phyloP scores from a whole-genome alignment of 2,888 invertebrate genomes.

The Phortica okadai region DNA sequence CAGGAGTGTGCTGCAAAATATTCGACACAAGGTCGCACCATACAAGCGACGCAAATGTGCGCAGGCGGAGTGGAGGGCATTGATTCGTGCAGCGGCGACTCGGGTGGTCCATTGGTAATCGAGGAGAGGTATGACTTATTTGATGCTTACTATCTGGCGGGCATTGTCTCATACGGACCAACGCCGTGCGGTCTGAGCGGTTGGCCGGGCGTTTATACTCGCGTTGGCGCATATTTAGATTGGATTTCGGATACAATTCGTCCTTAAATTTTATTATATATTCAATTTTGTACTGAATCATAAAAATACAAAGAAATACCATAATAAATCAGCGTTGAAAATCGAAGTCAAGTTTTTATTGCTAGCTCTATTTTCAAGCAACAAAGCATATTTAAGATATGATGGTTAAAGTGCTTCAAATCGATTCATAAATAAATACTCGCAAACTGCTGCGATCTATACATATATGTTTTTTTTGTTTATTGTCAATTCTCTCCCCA shows the following conservation, averaged over 20 bases:
- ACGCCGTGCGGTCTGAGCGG: constrained; percentile 79
- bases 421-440: too few species aligned
- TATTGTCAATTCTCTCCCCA: too few species aligned
- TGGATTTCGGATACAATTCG: constrained; percentile 78
- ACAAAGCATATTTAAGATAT: too few species aligned
- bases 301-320: not conserved
- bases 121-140: constrained; percentile 61
- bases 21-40: constrained; percentile 73
- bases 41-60: constrained; percentile 79
- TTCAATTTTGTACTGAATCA: not conserved
- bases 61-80: constrained; percentile 79
- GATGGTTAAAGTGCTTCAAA: too few species aligned
- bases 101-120: constrained; percentile 80
- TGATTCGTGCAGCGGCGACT: constrained; percentile 80
- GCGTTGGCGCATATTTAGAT: constrained; percentile 78
- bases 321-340: not conserved
- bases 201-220: constrained; percentile 82
- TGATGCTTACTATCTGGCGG: constrained; percentile 79
- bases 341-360: not conserved
- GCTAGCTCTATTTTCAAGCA: too few species aligned
- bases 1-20: constrained; percentile 79
- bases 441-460: too few species aligned
- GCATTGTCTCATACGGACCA: constrained; percentile 82
- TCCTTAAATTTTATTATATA: constrained; percentile 51
- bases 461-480: too few species aligned